Evolutionary conservation across 2,113 vertebrate species (phyloP), one percentile per base, ranked within the genome.

Genomic region (Nerophis lumbriciformis): DNA sequence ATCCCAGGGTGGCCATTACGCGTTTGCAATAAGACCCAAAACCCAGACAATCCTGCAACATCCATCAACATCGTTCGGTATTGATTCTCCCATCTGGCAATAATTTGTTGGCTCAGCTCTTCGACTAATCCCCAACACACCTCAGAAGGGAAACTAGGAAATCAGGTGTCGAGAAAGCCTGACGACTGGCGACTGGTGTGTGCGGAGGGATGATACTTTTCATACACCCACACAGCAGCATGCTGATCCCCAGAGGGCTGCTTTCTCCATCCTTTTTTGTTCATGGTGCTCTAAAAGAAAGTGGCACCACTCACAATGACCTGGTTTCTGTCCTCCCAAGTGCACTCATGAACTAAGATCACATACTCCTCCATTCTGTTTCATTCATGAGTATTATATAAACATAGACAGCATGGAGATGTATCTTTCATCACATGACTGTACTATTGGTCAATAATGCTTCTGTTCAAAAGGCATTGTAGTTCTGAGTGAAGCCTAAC

Each of bases 21-120:
- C 48, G 65, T 68, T 61, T 67, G 55, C 52, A 57, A 49, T 49
- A 66, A 49, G 21, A 68, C 39, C 49, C 12, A 36, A 39, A 62
- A 62, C 72, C 55, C 28, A 53, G 48, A 73, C 48, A 68, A 35
- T 42, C 36, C 56, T 59, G 51, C 48, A 54, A 39, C 56, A 71
- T 76, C 63, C 66, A 70, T 80, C 75, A 77, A 68, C 56, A 72
- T 68, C 48, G 69, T 61, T 68, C 54, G 5, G n/a, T 47, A 80
- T 74, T 8, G 77, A 82, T 78, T 69, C 69, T 51, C 37, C 59
- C 42, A n/a, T 66, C 38, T 47, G 37, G 39, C 56, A 58, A 59
- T 65, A 48, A 66, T 68, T 65, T 71, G 49, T 36, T 14, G 21
- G 45, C 53, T 59, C 38, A 49, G 56, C 48, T 57, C 44, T 62